Conservation (phyloP, 1,140 invertebrate genomes). For the Drosophila nannoptera region DNA sequence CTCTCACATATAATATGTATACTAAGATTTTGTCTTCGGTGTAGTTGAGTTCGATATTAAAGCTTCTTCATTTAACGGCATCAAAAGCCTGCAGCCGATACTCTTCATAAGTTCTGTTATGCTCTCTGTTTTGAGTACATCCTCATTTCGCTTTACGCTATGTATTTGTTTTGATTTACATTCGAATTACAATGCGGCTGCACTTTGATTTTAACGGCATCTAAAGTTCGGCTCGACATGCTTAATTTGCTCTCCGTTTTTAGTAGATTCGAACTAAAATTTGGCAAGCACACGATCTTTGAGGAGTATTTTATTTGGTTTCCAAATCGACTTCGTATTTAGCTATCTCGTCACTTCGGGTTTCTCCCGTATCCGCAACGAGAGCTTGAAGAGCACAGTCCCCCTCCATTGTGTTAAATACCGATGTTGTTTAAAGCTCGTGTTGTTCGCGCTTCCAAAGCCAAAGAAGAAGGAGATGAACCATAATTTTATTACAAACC, state of each 20-base stretch:
- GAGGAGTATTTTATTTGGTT: neutral
- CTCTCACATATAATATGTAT: constrained; percentile 36
- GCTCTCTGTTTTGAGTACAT: neutral
- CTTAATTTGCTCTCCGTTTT: no score
- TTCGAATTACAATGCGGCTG: no score
- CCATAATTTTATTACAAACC: constrained; percentile 51
- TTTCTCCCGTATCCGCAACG: constrained; percentile 60
- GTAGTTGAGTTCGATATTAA: neutral
- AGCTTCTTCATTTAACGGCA: neutral
- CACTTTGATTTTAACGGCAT: no score
- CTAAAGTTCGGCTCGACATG: no score
- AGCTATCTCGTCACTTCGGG: constrained; percentile 36
- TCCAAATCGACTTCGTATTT: constrained; percentile 27
- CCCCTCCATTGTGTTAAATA: constrained; percentile 46
- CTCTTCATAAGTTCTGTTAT: neutral
- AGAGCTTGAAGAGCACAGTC: constrained; percentile 29
- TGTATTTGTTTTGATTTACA: neutral
- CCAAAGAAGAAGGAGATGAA: constrained; percentile 4
- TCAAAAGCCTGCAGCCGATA: no score
- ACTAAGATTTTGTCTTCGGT: constrained; percentile 2
- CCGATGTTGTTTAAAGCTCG: constrained; percentile 42
- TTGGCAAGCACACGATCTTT: no score
- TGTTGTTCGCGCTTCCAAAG: constrained; percentile 64
- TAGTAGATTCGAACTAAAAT: no score
- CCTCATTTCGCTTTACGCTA: neutral